Conservation (phyloP, 1,140 invertebrate genomes). For the Brachionus koreanus region DNA sequence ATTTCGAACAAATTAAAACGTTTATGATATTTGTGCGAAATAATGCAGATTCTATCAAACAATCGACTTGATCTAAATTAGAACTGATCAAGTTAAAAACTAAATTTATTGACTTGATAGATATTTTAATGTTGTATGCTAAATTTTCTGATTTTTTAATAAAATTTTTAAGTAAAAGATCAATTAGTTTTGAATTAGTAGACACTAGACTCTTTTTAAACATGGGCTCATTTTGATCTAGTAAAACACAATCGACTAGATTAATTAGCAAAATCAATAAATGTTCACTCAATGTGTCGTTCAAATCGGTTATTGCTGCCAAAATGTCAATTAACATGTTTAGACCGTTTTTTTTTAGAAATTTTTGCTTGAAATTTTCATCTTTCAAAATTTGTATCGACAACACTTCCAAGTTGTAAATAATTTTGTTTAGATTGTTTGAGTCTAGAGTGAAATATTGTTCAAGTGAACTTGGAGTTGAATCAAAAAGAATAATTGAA, state of each 20-base stretch:
- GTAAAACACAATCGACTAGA: not conserved
- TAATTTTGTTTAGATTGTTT: not conserved
- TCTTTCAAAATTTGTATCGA: not conserved
- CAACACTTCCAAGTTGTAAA: slow-evolving; percentile 2
- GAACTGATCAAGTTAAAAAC: not conserved
- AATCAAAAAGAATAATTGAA: slow-evolving; percentile 51
- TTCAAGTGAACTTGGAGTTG: not conserved
- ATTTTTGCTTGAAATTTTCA: slow-evolving; percentile 25
- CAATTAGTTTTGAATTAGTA: not conserved
- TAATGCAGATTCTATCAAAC: not conserved
- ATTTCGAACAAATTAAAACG: slow-evolving; percentile 26
- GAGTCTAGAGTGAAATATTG: not conserved
- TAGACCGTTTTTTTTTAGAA: not conserved
- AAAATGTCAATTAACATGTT: not conserved
- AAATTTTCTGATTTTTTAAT: not conserved
- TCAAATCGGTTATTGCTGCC: not conserved
- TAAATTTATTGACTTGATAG: not conserved
- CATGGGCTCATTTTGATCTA: not conserved
- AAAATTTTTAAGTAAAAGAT: not conserved
- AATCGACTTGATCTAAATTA: not conserved
- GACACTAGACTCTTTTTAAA: not conserved
- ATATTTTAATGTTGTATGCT: not conserved
- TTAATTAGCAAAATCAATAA: not conserved
- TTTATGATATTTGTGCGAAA: slow-evolving; percentile 5
- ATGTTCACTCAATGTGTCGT: not conserved